These are phyloP conservation scores for Ursus arctos DNA, from an alignment of 2,113 vertebrate genomes.

Conservation along the genomic window DNA sequence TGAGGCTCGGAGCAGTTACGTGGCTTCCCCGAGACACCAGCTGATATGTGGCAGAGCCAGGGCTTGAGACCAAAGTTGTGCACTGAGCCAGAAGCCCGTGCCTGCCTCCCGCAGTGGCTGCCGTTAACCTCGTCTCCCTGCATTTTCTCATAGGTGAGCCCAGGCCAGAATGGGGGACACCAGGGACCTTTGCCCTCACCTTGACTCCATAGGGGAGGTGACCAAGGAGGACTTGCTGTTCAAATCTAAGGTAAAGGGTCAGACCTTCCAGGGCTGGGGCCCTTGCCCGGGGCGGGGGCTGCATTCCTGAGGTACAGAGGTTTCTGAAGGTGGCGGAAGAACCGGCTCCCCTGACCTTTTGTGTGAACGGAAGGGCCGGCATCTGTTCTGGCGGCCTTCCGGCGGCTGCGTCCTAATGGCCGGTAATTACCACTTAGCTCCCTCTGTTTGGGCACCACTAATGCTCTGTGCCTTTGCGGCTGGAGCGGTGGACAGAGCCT, in stretches of 20 bases:
- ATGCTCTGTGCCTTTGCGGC: neutral
- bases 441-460: neutral
- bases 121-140: neutral
- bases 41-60: neutral
- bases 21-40: neutral
- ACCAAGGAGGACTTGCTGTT: conserved; percentile 97
- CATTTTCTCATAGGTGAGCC: conserved; percentile 65
- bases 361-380: neutral
- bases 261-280: neutral
- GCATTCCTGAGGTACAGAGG: neutral
- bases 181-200: conserved; percentile 93
- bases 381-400: neutral
- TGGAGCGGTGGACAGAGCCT: neutral
- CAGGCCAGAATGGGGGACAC: conserved; percentile 91
- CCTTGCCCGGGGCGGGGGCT: neutral
- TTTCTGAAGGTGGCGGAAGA: neutral
- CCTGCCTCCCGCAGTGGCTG: neutral
- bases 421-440: neutral
- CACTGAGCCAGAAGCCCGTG: fast-evolving
- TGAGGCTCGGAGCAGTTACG: neutral
- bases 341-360: neutral
- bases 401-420: neutral
- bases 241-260: conserved; percentile 95
- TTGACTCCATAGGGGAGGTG: conserved; percentile 97
- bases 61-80: neutral